Conservation (phyloP, 1,140 invertebrate genomes). For the Drosophila orena region DNA sequence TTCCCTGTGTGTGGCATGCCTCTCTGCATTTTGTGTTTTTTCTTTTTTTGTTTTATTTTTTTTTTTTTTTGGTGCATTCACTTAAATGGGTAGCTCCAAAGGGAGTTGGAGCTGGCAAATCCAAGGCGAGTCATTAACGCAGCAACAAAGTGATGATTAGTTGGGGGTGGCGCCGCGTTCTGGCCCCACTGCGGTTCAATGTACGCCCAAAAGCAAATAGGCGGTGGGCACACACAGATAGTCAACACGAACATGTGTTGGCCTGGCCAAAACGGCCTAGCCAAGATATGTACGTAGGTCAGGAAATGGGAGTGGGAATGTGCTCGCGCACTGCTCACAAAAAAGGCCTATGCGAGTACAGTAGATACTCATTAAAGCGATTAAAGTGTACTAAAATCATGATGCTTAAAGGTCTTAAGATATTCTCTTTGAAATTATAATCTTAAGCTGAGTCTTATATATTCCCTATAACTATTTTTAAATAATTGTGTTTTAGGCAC, state of each 20-base stretch:
- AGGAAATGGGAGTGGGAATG: constrained; percentile 24
- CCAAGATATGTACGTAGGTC: constrained; percentile 59
- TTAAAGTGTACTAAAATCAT: no score
- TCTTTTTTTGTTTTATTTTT: background rate
- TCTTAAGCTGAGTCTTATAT: no score
- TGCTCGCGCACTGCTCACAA: constrained; percentile 43
- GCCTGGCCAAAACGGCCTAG: constrained; percentile 21
- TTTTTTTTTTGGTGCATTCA: constrained; percentile 36
- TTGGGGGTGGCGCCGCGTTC: constrained; percentile 29
- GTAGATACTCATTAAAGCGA: background rate
- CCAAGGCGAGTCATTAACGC: constrained; percentile 71
- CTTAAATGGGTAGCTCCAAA: constrained; percentile 51
- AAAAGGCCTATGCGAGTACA: constrained; percentile 16
- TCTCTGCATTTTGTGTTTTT: background rate
- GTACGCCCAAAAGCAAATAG: constrained; percentile 78
- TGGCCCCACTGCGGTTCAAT: constrained; percentile 59
- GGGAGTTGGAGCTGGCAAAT: constrained; percentile 18
- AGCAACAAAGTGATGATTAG: constrained; percentile 78
- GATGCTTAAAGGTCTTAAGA: no score
- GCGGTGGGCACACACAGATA: constrained; percentile 35
- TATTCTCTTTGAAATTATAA: no score
- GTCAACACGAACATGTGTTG: constrained; percentile 4
- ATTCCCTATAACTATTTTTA: no score
- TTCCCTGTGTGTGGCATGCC: background rate
- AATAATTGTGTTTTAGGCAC: no score